phyloP scores from a whole-genome alignment of 1,140 invertebrate genomes.

The Aphaenogaster rudis region DNA sequence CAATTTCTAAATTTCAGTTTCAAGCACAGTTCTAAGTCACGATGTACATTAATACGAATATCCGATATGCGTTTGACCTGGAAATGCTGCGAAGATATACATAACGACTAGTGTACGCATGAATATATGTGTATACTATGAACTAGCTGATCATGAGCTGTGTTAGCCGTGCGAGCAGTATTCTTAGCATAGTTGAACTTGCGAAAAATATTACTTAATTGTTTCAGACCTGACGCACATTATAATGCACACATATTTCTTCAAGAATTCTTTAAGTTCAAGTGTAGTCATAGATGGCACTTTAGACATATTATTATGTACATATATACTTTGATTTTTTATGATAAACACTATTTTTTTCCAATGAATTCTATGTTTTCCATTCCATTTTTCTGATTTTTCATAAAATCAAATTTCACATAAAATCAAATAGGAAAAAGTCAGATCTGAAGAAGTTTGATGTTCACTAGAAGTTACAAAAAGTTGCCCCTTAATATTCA shows the following conservation, averaged over 20 bases:
- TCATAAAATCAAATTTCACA: background rate
- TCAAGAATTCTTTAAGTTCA: background rate
- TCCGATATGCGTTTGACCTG: background rate
- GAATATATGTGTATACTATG: constrained; percentile 26
- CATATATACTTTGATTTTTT: background rate
- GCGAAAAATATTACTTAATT: constrained; percentile 23
- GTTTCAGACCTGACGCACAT: background rate
- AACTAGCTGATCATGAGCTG: constrained; percentile 44
- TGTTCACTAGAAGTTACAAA: background rate
- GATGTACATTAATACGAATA: constrained; percentile 13
- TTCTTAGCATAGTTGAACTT: constrained; percentile 20
- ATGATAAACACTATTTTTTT: background rate
- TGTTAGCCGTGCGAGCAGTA: constrained; percentile 44
- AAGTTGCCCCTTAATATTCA: background rate
- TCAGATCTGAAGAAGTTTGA: background rate
- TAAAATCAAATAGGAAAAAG: background rate
- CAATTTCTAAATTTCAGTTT: background rate
- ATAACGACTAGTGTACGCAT: background rate
- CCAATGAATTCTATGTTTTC: background rate
- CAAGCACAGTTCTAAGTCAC: background rate
- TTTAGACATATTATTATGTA: background rate
- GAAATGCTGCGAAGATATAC: constrained; percentile 23
- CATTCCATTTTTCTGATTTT: background rate
- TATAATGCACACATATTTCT: background rate
- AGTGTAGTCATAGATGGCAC: background rate